Conservation (phyloP, 2,113 vertebrate species). For the Mirounga angustirostris region DNA sequence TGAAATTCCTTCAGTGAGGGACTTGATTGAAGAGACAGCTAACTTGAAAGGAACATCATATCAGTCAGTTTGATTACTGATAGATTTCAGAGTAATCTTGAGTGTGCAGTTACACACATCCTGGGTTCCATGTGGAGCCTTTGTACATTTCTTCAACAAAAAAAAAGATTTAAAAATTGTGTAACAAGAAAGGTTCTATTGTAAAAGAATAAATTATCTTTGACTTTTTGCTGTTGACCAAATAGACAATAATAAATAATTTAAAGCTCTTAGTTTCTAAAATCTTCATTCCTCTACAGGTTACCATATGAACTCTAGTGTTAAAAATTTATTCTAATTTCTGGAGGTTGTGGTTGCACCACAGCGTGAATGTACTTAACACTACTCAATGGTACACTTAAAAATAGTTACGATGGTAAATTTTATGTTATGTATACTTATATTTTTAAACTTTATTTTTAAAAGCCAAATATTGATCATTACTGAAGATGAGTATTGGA, state of each 20-base stretch:
- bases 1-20: constrained; percentile 73
- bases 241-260: not conserved
- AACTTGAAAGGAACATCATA: constrained; percentile 73
- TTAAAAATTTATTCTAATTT: constrained; percentile 56
- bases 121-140: constrained; percentile 44
- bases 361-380: not conserved
- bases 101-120: constrained; percentile 62
- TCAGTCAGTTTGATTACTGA: constrained; percentile 69
- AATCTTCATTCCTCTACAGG: not conserved
- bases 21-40: constrained; percentile 69
- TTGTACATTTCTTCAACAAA: constrained; percentile 56
- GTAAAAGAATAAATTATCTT: constrained; percentile 44
- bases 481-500: not conserved
- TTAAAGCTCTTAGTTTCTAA: constrained; percentile 6
- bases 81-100: constrained; percentile 68
- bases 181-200: not conserved
- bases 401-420: not conserved
- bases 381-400: not conserved
- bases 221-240: constrained; percentile 39
- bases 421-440: not conserved
- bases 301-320: not conserved
- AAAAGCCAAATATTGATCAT: not conserved
- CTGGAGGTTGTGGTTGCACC: not conserved
- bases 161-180: constrained; percentile 59
- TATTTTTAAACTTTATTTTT: not conserved